Base-by-base conservation (phyloP, 2,797 vertebrate genomes). In the Neoniphon sammara region DNA sequence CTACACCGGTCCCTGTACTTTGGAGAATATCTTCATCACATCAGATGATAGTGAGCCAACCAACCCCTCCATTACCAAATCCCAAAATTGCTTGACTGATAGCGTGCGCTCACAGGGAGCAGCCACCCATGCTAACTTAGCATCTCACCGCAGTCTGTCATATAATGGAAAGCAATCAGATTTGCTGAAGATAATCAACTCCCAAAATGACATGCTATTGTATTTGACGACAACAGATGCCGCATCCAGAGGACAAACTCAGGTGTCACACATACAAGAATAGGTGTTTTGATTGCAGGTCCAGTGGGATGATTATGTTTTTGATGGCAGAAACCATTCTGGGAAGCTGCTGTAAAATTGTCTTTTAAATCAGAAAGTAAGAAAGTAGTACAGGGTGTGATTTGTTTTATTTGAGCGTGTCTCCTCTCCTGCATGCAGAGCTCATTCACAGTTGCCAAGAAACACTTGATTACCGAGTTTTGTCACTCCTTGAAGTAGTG, bases 391-490 rank as follows among this genome's bases (percentile, higher is more conserved):
- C 36, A 21, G 27, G 7, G 6, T 30, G 20, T 34, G 42, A 57
- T 57, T n/a, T 68, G 11, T 34, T 57, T 21, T 34, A 34, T 68
- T 58, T 34, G 53, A 46, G 17, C 11, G 7, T 30, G 25, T 5
- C 54, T 58, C 18, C 10, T 27, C 34, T 25, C 66, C 49, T 70
- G n/a, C 42, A 61, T n/a, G 34, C 44, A 39, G n/a, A 47, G 14
- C 36, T 69, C 66, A 80, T 62, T 69, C 46, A 52, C 66, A 58
- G 61, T 58, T 70, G 60, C 64, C 64, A 71, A 59, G 66, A 66
- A 30, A 78, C 44, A 44, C 42, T 44, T 15, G 6, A 15, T 44
- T 44, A 15, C 31, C 12, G 42, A 8, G 1, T 7, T 44, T 44
- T 44, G 42, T 44, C 6, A 44, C 3, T 11, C 42, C 42, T 44